Evolutionary conservation across 2,888 invertebrate species (phyloP).

Genomic region (Cerastis rubricosa): DNA sequence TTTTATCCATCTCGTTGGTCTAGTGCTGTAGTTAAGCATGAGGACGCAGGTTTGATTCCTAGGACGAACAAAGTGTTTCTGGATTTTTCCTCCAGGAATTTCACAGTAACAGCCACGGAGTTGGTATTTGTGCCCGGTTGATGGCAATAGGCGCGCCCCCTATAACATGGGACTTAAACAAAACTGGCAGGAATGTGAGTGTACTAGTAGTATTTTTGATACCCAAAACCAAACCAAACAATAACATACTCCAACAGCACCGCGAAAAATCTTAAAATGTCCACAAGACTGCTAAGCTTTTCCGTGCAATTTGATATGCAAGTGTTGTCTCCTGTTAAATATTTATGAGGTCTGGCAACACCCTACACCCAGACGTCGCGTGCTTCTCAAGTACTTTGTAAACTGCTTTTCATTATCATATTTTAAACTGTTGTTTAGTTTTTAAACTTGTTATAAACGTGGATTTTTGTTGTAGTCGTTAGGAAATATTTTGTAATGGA

Average conservation of each 20-base stretch:
- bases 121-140: too few relatives aligned
- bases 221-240: neutral
- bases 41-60: too few relatives aligned
- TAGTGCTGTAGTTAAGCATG: too few relatives aligned
- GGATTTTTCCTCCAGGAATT: too few relatives aligned
- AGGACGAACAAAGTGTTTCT: too few relatives aligned
- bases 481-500: neutral
- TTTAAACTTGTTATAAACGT: conserved; percentile 50
- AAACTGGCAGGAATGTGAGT: too few relatives aligned
- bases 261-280: conserved; percentile 3
- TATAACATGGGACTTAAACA: too few relatives aligned
- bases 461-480: conserved; percentile 46
- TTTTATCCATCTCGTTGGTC: too few relatives aligned
- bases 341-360: conserved; percentile 67
- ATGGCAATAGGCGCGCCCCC: too few relatives aligned
- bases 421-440: conserved; percentile 65
- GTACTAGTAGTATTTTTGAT: too few relatives aligned
- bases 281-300: conserved; percentile 50
- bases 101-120: too few relatives aligned
- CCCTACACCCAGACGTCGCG: conserved; percentile 58
- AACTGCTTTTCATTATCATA: conserved; percentile 72
- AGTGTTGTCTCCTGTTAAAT: conserved; percentile 66
- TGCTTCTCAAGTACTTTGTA: conserved; percentile 61
- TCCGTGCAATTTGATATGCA: conserved; percentile 66
- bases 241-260: neutral